Percentiles rank a stretch among this genome's conserved stretches.
phyloP scores from a whole-genome alignment of 2,797 vertebrate genomes.

The Xerus rutilus region DNA sequence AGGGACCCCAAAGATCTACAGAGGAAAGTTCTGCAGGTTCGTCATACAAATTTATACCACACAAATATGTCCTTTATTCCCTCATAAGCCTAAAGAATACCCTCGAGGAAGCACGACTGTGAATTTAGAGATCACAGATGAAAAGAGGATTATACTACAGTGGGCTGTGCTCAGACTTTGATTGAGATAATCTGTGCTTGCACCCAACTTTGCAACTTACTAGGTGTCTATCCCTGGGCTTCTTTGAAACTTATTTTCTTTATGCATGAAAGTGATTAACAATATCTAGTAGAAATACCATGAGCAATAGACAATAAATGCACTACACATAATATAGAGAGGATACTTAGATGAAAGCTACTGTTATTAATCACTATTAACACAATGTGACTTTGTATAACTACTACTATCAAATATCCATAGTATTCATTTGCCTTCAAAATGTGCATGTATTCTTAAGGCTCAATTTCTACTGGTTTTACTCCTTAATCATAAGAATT shows the following conservation, averaged over 20 bases:
- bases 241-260: background rate
- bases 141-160: background rate
- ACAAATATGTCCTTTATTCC: background rate
- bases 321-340: background rate
- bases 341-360: background rate
- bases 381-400: slow-evolving; percentile 24
- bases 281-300: background rate
- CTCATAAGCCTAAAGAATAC: background rate
- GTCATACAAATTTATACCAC: background rate
- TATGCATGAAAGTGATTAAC: background rate
- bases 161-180: background rate
- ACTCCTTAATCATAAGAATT: background rate
- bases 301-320: background rate
- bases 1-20: background rate
- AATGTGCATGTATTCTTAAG: background rate
- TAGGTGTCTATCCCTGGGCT: background rate
- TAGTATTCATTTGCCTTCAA: background rate
- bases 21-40: background rate
- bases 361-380: background rate
- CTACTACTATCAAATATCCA: background rate
- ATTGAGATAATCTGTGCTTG: background rate
- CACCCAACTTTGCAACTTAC: background rate
- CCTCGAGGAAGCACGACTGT: background rate
- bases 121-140: background rate
- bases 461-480: slow-evolving; percentile 12